A percentile compares a stretch with the other conserved stretches of the same genome.
Evolutionary conservation across 2,888 invertebrate genomes (phyloP).

Genomic region (Drosophila colorata): DNA sequence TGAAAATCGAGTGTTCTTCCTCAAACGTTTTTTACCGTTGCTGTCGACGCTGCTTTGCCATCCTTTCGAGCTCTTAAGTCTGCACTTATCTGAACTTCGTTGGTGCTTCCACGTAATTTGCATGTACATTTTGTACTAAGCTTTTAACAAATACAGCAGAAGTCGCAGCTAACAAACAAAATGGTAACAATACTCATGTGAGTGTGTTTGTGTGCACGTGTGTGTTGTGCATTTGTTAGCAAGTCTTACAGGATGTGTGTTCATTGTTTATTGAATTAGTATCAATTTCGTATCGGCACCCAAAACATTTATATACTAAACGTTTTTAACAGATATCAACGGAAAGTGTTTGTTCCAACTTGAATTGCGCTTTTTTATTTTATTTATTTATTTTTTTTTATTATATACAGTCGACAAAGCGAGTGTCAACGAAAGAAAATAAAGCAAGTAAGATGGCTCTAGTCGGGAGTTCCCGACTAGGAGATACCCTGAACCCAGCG

Average conservation of each 20-base stretch:
- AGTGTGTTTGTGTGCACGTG: constrained; percentile 2
- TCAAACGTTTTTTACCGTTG: constrained; percentile 24
- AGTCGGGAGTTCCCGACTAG: too few species aligned
- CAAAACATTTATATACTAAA: constrained; percentile 17
- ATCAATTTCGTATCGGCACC: constrained; percentile 30
- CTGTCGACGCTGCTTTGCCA: not conserved
- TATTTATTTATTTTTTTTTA: too few species aligned
- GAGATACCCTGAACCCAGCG: too few species aligned
- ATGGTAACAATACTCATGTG: constrained; percentile 4
- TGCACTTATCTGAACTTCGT: constrained; percentile 31
- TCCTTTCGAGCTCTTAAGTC: not conserved
- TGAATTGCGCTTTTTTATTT: too few species aligned
- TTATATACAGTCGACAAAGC: too few species aligned
- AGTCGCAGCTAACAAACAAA: constrained; percentile 5
- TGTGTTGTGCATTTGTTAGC: constrained; percentile 4
- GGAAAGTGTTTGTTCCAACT: constrained; percentile 9
- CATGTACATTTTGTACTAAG: constrained; percentile 43
- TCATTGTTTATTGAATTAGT: constrained; percentile 47
- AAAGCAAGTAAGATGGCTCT: too few species aligned
- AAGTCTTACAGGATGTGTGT: constrained; percentile 29
- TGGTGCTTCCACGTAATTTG: constrained; percentile 46
- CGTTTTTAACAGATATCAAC: constrained; percentile 12
- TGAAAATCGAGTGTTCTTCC: too few species aligned
- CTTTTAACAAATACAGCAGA: constrained; percentile 18
- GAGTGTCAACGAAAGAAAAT: too few species aligned